Percentiles rank a stretch among this genome's conserved stretches.
Conservation (phyloP, 2,888 invertebrate genomes). For the Itoplectis maculator region DNA sequence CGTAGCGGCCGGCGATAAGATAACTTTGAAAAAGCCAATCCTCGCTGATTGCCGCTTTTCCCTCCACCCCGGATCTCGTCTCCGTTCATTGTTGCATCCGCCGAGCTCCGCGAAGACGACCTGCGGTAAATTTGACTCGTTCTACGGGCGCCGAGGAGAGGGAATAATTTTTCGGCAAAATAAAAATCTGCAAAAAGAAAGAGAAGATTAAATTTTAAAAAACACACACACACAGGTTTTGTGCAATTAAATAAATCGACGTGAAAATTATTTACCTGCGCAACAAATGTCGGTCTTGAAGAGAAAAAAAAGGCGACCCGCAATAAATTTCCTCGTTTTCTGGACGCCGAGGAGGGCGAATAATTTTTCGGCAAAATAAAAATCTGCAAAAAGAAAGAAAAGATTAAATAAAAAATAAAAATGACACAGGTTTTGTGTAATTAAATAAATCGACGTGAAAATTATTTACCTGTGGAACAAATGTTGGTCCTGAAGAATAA, state of each 20-base stretch:
- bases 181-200: background rate
- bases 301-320: too few species aligned
- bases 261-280: background rate
- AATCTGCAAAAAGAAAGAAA: background rate
- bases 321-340: too few species aligned
- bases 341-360: too few species aligned
- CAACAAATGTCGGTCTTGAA: background rate
- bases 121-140: background rate
- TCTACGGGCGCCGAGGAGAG: background rate
- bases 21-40: conserved; percentile 79
- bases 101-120: background rate
- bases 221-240: background rate
- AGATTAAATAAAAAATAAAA: background rate
- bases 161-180: background rate
- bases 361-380: background rate
- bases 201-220: background rate
- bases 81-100: conserved; percentile 38
- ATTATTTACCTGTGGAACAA: background rate
- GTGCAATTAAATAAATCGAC: too few species aligned
- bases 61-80: conserved; percentile 42
- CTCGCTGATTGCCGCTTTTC: conserved; percentile 75
- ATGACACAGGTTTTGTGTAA: too few species aligned
- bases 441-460: too few species aligned
- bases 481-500: background rate
- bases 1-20: conserved; percentile 77